Percentiles rank a stretch among this genome's conserved stretches.
phyloP scores from a whole-genome alignment of 2,113 vertebrate species.

The Cercocebus atys region DNA sequence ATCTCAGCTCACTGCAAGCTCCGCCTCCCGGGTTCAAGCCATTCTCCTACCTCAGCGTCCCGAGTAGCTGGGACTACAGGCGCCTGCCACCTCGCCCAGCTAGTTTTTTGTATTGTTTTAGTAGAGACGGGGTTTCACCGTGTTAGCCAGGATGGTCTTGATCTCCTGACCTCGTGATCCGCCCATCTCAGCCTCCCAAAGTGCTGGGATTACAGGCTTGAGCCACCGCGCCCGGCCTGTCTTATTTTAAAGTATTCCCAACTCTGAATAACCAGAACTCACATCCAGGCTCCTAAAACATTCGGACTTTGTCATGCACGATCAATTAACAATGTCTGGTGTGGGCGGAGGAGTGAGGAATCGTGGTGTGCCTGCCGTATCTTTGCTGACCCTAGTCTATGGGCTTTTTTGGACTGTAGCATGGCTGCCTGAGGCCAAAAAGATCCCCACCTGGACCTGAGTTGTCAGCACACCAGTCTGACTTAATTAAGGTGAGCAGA shows the following conservation, averaged over 20 bases:
- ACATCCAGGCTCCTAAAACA: background rate
- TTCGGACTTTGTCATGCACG: background rate
- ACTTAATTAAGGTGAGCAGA: slow-evolving; percentile 55
- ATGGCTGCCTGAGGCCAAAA: background rate
- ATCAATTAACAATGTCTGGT: background rate
- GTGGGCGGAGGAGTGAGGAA: fast-evolving
- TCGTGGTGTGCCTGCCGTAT: fast-evolving
- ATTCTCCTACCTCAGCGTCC: no score
- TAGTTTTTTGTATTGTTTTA: no score
- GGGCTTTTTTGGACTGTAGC: background rate
- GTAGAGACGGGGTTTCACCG: no score
- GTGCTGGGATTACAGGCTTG: no score
- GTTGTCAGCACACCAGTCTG: slow-evolving; percentile 15
- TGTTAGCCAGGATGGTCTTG: no score
- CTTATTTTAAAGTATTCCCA: background rate
- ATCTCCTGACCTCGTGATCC: no score
- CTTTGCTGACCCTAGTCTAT: background rate
- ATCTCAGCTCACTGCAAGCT: no score
- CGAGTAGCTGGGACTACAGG: no score
- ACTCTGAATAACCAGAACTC: background rate
- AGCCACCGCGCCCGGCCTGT: background rate
- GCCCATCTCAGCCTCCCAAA: no score
- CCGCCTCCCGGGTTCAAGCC: no score
- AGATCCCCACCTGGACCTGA: background rate
- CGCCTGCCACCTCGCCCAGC: no score